These are phyloP conservation scores for Sminthurinus aureus DNA, from an alignment of 2,888 invertebrate genomes.

Conservation along the genomic window DNA sequence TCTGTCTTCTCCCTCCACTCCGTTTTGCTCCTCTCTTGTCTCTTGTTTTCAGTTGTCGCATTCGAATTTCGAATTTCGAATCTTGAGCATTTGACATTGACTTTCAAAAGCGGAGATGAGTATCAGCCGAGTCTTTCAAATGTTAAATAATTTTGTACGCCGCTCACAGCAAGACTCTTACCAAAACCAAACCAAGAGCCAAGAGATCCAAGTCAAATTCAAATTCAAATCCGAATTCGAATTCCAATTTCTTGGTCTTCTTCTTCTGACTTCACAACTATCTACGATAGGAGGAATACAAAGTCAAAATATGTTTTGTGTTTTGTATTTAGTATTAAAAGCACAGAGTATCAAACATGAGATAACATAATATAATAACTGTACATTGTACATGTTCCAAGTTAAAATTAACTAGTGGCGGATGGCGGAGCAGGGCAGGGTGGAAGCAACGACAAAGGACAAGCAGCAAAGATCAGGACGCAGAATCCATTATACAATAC, in stretches of 20 bases:
- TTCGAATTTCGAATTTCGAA: constrained; percentile 49
- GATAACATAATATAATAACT: not conserved
- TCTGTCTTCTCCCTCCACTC: no score
- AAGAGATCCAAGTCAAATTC: not conserved
- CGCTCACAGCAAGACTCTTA: constrained; percentile 46
- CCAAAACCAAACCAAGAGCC: not conserved
- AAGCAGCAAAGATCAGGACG: not conserved
- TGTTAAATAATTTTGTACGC: constrained; percentile 59
- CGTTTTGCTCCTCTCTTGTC: not conserved
- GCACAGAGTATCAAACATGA: not conserved
- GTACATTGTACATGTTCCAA: not conserved
- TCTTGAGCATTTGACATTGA: constrained; percentile 57
- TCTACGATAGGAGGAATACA: not conserved
- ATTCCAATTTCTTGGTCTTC: not conserved
- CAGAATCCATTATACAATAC: not conserved
- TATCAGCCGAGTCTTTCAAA: constrained; percentile 58
- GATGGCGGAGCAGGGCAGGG: no score
- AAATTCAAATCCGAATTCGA: not conserved
- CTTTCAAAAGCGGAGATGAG: constrained; percentile 56
- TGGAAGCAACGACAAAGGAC: constrained; percentile 4
- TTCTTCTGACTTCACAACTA: not conserved
- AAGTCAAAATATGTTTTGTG: not conserved
- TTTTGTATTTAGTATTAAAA: not conserved
- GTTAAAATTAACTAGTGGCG: constrained; percentile 25
- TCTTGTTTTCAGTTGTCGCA: constrained; percentile 50